Base-by-base conservation (phyloP, 1,140 invertebrate species). In the Helicorthomorpha holstii region DNA sequence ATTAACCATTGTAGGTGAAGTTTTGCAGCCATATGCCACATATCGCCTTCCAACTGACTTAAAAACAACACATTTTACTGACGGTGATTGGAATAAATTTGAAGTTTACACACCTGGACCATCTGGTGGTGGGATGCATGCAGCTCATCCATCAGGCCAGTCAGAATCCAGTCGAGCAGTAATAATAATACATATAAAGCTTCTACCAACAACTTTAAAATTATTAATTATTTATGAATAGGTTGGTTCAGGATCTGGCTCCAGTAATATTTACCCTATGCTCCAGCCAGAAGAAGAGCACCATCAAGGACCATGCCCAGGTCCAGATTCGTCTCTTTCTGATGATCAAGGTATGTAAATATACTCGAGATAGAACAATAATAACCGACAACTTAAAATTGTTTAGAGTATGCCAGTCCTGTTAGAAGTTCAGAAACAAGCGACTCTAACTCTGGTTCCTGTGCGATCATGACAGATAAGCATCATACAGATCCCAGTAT, bases 371-470 rank as follows among this genome's bases (percentile, higher is more conserved):
- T 16, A 7, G 7, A 7, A 7, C 16, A 34, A 34, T 16, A 16
- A 34, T 7, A 34, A 34, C 29, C 7, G 29, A 34, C 29, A 7
- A 34, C 7, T 34, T 16, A 34, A 34, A 34, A 7, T 16, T 34
- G 29, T 16, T 34, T 23, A 52, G 51, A 52, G 25, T 52, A 52
- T 41, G 51, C 51, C 4, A 52, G 51, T 34, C 51, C 51, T 2
- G 51, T 52, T 3, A 4, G 51, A 3, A 52, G 51, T 42, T 52
- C 51, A n/a, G 51, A 52, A 27, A 52, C 51, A 3, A 52, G 51
- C 23, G 51, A 52, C 27, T 52, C 51, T 2, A 52, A 27, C 3
- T 52, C 51, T 19, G 51, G 51, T 21, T 46, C 19, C 7, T 46
- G 44, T 19, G 4, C 4, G 19, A n/a, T n/a, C n/a, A n/a, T n/a